Conservation (phyloP, 2,797 vertebrate genomes). For the Hydrolagus colliei region DNA sequence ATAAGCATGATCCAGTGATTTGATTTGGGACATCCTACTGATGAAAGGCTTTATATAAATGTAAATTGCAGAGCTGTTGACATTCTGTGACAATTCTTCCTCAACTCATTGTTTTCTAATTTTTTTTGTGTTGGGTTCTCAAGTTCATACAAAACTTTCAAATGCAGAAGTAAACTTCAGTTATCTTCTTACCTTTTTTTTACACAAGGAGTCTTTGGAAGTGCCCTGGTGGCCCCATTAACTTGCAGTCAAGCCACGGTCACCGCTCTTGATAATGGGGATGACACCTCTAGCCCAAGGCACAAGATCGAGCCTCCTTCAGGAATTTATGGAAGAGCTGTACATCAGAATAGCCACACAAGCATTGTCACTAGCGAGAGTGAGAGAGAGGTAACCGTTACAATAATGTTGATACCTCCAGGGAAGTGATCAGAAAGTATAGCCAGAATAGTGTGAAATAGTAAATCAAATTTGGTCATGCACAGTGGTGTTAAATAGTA, state of each 20-base stretch:
- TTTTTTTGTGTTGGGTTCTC: neutral
- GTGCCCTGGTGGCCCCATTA: slow-evolving; percentile 41
- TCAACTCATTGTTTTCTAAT: neutral
- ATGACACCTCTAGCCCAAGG: slow-evolving; percentile 39
- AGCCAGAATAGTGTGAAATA: neutral
- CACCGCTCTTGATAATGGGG: slow-evolving; percentile 50
- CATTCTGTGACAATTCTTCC: neutral
- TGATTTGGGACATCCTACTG: too few relatives aligned
- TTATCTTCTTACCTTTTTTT: neutral
- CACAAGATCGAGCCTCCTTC: slow-evolving; percentile 48
- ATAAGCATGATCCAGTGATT: neutral
- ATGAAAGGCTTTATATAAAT: too few relatives aligned
- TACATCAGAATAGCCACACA: slow-evolving; percentile 46
- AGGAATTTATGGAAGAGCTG: slow-evolving; percentile 51
- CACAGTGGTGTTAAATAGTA: neutral
- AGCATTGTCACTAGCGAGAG: slow-evolving; percentile 43
- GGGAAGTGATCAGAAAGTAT: neutral
- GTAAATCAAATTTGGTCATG: neutral
- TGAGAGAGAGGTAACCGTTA: slow-evolving; percentile 57
- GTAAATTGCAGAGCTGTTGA: neutral
- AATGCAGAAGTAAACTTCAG: too few relatives aligned
- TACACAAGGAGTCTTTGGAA: slow-evolving; percentile 70
- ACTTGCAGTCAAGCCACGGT: slow-evolving; percentile 44
- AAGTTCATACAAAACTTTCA: too few relatives aligned
- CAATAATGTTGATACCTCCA: neutral